Percentiles rank a stretch among this genome's conserved stretches.
Evolutionary conservation across 1,140 invertebrate genomes (phyloP).

Genomic region (Tetragnatha versicolor): DNA sequence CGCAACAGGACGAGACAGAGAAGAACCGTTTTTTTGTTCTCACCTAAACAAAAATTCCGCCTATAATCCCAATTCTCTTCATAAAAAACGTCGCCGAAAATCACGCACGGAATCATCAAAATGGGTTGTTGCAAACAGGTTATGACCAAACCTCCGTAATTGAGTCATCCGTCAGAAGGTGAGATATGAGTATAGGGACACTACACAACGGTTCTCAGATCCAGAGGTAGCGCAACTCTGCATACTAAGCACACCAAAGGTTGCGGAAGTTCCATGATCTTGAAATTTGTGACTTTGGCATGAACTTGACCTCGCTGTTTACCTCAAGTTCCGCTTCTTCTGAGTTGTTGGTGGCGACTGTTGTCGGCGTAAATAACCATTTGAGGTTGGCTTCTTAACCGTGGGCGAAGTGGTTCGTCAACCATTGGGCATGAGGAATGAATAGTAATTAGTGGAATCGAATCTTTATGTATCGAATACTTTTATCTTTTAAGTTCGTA

Average conservation of each 20-base stretch:
- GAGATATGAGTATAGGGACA: neutral
- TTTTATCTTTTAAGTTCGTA: too few species aligned
- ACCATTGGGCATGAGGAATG: neutral
- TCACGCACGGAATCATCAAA: neutral
- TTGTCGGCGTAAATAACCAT: neutral
- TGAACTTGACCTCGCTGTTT: slow-evolving; percentile 32
- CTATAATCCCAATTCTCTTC: too few species aligned
- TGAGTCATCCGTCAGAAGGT: neutral
- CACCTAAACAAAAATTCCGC: too few species aligned
- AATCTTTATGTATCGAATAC: too few species aligned
- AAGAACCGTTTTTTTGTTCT: too few species aligned
- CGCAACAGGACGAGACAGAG: too few species aligned
- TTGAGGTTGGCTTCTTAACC: neutral
- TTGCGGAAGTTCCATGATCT: slow-evolving; percentile 14
- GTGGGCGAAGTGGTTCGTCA: slow-evolving; percentile 3
- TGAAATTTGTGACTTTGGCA: neutral
- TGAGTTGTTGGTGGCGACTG: too few species aligned
- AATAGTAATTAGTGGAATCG: too few species aligned
- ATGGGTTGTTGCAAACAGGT: neutral
- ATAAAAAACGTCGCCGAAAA: too few species aligned
- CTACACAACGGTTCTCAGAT: neutral
- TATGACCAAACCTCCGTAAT: neutral
- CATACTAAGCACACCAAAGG: neutral
- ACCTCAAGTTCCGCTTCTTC: too few species aligned
- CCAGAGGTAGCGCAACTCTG: neutral